A percentile compares a stretch with the other conserved stretches of the same genome.
These are phyloP conservation scores for Herpailurus yagouaroundi DNA, from an alignment of 2,113 vertebrate species.

Conservation along the genomic window DNA sequence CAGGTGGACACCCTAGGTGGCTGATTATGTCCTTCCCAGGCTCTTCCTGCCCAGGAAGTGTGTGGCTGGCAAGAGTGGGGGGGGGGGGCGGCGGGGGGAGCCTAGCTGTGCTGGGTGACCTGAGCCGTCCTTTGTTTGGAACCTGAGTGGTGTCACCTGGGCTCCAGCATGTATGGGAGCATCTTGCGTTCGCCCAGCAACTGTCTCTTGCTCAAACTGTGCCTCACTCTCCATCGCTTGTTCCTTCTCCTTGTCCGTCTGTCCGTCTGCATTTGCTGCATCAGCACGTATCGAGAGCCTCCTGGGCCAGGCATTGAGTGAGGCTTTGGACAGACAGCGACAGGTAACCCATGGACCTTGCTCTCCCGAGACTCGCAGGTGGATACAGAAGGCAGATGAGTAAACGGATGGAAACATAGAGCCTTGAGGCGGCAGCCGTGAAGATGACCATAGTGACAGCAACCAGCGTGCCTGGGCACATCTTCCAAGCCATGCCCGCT, in stretches of 20 bases:
- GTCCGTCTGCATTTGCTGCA: fast-evolving
- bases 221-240: fast-evolving
- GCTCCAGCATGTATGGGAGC: fast-evolving
- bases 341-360: fast-evolving
- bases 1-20: not conserved
- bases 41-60: fast-evolving
- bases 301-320: fast-evolving
- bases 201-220: fast-evolving
- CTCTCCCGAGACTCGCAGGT: not conserved
- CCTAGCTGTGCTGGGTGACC: fast-evolving
- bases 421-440: fast-evolving
- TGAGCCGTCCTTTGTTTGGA: fast-evolving
- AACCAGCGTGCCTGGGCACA: fast-evolving
- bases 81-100: fast-evolving
- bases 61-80: fast-evolving
- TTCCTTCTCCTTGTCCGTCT: fast-evolving
- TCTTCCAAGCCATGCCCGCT: fast-evolving
- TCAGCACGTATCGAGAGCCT: not conserved
- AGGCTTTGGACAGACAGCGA: fast-evolving
- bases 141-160: fast-evolving
- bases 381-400: fast-evolving
- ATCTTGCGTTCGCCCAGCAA: not conserved
- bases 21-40: too few species aligned
- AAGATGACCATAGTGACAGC: fast-evolving
- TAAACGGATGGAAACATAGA: fast-evolving